Evolutionary conservation across 2,113 vertebrate species (phyloP).

Genomic region (Anguilla japonica): DNA sequence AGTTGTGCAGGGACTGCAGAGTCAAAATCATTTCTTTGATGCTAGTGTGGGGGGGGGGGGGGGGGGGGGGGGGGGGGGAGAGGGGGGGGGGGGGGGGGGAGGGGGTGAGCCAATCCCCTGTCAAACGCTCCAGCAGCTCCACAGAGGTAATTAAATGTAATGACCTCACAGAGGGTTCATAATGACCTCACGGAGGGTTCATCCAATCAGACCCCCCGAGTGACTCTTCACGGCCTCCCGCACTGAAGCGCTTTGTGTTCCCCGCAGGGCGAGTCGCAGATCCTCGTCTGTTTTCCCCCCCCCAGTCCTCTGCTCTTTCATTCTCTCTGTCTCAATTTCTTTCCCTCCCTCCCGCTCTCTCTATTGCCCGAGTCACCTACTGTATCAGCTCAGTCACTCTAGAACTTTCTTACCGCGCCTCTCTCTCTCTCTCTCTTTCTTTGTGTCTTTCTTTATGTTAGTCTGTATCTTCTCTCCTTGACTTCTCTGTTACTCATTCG

Average conservation of each 20-base stretch:
- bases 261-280: background rate
- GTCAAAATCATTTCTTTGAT: background rate
- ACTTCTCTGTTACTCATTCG: background rate
- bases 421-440: background rate
- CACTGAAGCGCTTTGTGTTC: background rate
- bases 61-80: background rate
- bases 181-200: conserved; percentile 27
- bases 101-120: background rate
- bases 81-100: background rate
- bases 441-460: background rate
- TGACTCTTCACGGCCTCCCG: background rate
- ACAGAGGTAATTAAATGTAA: conserved; percentile 36
- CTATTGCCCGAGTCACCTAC: background rate
- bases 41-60: background rate
- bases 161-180: conserved; percentile 19
- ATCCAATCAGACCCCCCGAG: background rate
- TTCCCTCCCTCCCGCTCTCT: background rate
- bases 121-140: background rate
- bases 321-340: background rate
- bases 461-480: background rate
- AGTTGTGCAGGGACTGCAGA: background rate
- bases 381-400: background rate
- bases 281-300: background rate
- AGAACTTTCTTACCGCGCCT: background rate
- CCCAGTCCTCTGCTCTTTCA: background rate